Evolutionary conservation across 2,888 invertebrate species (phyloP), one percentile per base, ranked within the genome.

Genomic region (Prionchulus punctatus): DNA sequence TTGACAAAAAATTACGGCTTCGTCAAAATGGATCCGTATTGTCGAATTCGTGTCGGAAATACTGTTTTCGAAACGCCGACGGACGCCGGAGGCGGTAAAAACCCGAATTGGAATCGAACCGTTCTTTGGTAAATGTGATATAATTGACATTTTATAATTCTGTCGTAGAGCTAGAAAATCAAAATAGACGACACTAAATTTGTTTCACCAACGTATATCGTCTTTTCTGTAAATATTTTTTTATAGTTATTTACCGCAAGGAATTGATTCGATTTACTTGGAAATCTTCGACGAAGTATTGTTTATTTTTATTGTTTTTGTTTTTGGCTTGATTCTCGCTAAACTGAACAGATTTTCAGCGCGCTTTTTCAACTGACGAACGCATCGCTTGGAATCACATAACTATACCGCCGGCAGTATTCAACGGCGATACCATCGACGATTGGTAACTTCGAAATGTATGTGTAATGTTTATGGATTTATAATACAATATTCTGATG

Each of bases 281-380:
- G 94, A 96, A 78, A 85, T 96, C 62, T 96, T 86, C 73, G 96
- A 96, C 75, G 96, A 94, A 71, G 76, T 75, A n/a, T n/a, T n/a
- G n/a, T n/a, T n/a, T n/a, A n/a, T n/a, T n/a, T 57, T 42, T 21
- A 30, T 42, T 15, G 21, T 47, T 21, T 15, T 12, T 31, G 7
- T 31, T 21, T 52, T 52, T 52, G 47, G 18, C 27, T 15, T 18
- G 12, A 7, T 36, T 36, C 36, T 36, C 12, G 36, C 36, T 45
- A n/a, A 23, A 45, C 18, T 45, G 45, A 7, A 7, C 7, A 18
- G 36, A 36, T 53, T 63, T 66, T 26, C 62, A 77, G 76, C 85
- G 90, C 71, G 88, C 91, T 21, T 91, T 96, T 73, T 87, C 90
- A 25, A 84, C 86, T 80, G 94, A 96, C 73, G 92, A 94, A 73